Evolutionary conservation across 2,888 invertebrate genomes (phyloP).

Genomic region (Agonopterix subpropinquella): DNA sequence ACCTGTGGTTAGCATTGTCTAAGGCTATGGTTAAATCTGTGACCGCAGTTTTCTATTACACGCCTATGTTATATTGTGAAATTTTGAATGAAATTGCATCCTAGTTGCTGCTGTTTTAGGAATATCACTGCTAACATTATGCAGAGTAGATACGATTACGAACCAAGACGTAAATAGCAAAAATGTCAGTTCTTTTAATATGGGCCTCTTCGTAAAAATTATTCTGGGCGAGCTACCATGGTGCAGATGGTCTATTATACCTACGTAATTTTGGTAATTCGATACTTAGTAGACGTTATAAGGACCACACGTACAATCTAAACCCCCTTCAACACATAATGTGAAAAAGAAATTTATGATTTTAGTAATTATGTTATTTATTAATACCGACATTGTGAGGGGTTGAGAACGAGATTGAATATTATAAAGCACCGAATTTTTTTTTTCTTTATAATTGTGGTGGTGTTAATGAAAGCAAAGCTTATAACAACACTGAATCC

Average conservation of each 20-base stretch:
- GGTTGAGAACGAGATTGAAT: no score
- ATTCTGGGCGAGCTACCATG: no score
- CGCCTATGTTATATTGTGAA: no score
- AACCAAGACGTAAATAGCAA: not conserved
- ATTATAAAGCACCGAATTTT: no score
- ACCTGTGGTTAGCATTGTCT: constrained; percentile 13
- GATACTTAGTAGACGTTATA: not conserved
- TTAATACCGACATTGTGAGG: no score
- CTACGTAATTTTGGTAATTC: not conserved
- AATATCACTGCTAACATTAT: not conserved
- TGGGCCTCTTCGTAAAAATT: not conserved
- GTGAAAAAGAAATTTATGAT: no score
- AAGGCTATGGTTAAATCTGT: constrained; percentile 8
- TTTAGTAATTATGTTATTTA: no score
- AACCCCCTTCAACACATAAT: not conserved
- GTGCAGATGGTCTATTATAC: no score
- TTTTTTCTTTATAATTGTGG: no score
- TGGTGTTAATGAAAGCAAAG: no score
- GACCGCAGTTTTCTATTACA: not conserved
- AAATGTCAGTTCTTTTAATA: not conserved
- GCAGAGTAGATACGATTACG: no score
- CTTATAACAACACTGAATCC: no score
- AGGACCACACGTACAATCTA: not conserved
- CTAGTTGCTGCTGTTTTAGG: not conserved
- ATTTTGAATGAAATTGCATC: not conserved